phyloP scores from a whole-genome alignment of 2,888 invertebrate species.

The Nasonovia ribisnigri region DNA sequence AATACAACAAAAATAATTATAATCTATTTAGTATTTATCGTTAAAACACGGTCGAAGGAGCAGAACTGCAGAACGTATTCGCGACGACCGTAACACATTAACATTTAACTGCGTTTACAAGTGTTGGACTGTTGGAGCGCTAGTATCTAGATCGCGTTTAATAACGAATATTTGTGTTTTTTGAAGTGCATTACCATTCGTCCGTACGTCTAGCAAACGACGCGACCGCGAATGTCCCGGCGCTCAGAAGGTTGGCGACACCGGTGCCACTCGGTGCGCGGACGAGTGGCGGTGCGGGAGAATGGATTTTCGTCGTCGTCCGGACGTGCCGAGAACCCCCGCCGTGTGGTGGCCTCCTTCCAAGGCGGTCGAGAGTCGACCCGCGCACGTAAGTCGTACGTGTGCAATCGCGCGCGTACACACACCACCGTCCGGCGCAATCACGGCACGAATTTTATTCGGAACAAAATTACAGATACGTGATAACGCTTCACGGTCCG shows the following conservation, averaged over 20 bases:
- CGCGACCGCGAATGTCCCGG: constrained; percentile 35
- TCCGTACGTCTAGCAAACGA: background rate
- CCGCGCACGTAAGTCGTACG: background rate
- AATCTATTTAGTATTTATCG: background rate
- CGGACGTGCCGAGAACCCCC: background rate
- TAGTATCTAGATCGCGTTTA: constrained; percentile 60
- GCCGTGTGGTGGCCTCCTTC: constrained; percentile 8
- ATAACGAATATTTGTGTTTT: constrained; percentile 63
- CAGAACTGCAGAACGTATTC: background rate
- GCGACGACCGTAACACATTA: constrained; percentile 15
- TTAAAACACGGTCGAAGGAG: background rate
- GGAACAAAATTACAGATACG: constrained; percentile 22
- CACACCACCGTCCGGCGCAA: constrained; percentile 41
- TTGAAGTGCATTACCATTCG: constrained; percentile 46
- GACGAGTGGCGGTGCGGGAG: background rate
- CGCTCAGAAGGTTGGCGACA: constrained; percentile 13
- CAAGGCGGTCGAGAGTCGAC: background rate
- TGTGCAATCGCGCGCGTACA: background rate
- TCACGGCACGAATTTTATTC: constrained; percentile 12
- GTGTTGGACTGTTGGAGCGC: constrained; percentile 25
- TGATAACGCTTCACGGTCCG: constrained; percentile 61
- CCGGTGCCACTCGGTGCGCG: background rate
- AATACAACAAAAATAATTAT: background rate
- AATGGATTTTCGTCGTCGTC: constrained; percentile 54
- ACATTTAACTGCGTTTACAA: constrained; percentile 23